Base-by-base conservation (phyloP, 2,797 vertebrate species). In the Eulemur coronatus region DNA sequence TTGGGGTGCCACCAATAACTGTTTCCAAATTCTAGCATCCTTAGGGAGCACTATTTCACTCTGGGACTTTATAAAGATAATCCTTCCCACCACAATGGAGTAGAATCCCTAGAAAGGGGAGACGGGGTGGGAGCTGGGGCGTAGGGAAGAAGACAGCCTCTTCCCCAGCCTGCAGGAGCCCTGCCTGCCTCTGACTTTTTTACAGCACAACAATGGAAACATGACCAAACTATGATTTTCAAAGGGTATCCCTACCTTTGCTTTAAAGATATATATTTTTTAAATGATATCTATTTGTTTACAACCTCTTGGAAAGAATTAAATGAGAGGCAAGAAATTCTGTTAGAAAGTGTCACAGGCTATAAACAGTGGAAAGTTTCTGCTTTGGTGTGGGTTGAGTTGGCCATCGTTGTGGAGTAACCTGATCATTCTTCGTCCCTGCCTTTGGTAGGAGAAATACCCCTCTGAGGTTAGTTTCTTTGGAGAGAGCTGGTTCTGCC, bases 221-320 rank as follows among this genome's bases (percentile, higher is more conserved):
- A 61, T 26, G 43, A 33, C 28, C 67, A 57, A 65, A 0, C 17
- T 72, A 43, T 15, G 30, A 55, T 84, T 87, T 96, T 70, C 50
- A 79, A 85, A 95, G 26, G 3, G 13, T 88, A 7, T 2, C 26
- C 24, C 4, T 61, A 13, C 10, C 41, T 89, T 95, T 92, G 30
- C 57, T 72, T 91, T 61, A 63, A 90, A 95, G 70, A 76, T 10
- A 84, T 38, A 65, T 50, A 15, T 50, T 15, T 17, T 1, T 28
- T 85, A 84, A n/a, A 3, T 80, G 20, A 46, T 0, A 48, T n/a
- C 11, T 72, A 4, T 76, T 85, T 57, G 14, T 43, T 79, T 22
- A 22, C 22, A 88, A 41, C 26, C 11, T 75, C 73, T 94, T 88
- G 20, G 84, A 81, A 86, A 95, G 61, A 91, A 91, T 30, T 84